These are phyloP conservation scores for Poecile atricapillus DNA, from an alignment of 2,113 vertebrate genomes.

Conservation along the genomic window DNA sequence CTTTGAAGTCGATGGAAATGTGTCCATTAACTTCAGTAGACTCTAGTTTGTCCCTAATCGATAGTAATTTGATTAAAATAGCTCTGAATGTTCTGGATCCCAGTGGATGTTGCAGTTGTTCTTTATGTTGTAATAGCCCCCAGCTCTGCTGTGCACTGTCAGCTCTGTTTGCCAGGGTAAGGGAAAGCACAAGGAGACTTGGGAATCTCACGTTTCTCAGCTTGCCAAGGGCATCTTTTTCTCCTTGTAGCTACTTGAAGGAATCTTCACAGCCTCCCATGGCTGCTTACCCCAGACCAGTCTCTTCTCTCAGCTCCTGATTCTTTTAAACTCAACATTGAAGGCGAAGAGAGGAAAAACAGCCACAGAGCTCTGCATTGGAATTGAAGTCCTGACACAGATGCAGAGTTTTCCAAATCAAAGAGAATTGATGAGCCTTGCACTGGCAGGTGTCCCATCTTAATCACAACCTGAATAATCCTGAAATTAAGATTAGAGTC, in stretches of 20 bases:
- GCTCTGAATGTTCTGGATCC: conserved; percentile 27
- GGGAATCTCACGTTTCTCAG: not conserved
- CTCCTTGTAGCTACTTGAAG: not conserved
- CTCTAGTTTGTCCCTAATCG: conserved; percentile 46
- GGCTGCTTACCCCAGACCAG: not conserved
- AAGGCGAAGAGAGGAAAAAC: not conserved
- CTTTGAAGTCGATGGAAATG: conserved; percentile 56
- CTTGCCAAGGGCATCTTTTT: not conserved
- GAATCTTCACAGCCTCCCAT: not conserved
- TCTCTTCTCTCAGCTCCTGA: not conserved
- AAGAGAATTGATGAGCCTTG: conserved; percentile 41
- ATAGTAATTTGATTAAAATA: conserved; percentile 64
- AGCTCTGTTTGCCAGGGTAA: not conserved
- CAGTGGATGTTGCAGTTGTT: not conserved
- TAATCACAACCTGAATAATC: not conserved
- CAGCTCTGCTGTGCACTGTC: not conserved
- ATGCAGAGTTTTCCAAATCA: conserved; percentile 7
- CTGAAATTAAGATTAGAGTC: not conserved
- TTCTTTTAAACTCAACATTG: not conserved
- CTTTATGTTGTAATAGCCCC: not conserved
- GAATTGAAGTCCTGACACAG: conserved; percentile 5
- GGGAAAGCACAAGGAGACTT: not conserved
- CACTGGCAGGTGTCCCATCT: conserved; percentile 8
- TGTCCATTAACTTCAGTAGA: conserved; percentile 48
- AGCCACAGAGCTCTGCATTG: not conserved